phyloP scores from a whole-genome alignment of 2,888 invertebrate genomes.

The Nephrotoma flavescens region DNA sequence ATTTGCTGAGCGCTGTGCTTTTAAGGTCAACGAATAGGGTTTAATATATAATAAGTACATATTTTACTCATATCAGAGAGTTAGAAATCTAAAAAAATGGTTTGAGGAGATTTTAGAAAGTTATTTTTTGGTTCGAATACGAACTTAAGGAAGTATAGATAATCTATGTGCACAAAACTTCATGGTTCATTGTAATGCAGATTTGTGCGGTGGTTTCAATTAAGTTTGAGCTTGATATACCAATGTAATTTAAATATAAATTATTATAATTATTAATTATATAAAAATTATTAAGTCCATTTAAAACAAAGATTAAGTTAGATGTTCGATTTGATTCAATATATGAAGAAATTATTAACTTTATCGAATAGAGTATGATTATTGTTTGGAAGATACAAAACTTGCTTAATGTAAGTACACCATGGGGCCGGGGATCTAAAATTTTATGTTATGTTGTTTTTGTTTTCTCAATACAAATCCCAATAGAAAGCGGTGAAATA shows the following conservation, averaged over 20 bases:
- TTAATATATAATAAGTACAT: neutral
- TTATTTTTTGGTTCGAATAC: neutral
- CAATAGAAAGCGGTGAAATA: no score
- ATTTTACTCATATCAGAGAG: neutral
- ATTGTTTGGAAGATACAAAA: no score
- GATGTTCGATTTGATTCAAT: no score
- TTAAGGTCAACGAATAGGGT: neutral
- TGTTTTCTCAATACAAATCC: no score
- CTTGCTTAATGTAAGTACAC: no score
- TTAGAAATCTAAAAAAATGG: neutral
- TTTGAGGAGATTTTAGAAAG: neutral
- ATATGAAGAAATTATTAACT: no score
- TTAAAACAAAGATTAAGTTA: no score
- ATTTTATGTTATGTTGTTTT: no score
- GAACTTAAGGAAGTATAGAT: neutral
- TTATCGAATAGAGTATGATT: no score
- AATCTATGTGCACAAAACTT: neutral
- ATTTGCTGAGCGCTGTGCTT: neutral
- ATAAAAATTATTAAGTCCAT: no score
- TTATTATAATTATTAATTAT: no score
- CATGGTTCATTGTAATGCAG: neutral
- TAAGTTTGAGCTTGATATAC: neutral
- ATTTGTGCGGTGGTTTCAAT: neutral
- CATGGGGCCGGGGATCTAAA: no score
- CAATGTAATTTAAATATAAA: neutral